Evolutionary conservation across 2,797 vertebrate genomes (phyloP).

Genomic region (Apodemus agrarius): DNA sequence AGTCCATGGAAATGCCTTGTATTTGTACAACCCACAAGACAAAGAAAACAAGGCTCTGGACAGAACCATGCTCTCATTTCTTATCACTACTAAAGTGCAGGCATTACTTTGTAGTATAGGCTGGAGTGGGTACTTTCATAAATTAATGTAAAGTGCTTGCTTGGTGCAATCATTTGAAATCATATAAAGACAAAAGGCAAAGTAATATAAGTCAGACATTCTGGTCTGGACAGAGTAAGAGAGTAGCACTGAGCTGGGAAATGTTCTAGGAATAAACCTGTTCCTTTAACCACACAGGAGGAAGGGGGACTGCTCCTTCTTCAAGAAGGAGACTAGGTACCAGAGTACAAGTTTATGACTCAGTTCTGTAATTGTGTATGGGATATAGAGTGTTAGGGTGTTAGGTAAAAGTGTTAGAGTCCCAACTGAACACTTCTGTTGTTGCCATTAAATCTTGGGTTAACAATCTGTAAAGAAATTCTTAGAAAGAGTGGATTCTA

Average conservation of each 20-base stretch:
- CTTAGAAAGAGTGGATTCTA: slow-evolving; percentile 1
- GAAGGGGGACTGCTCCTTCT: background rate
- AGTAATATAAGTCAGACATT: background rate
- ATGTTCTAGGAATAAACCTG: background rate
- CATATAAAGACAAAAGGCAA: background rate
- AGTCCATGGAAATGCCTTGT: background rate
- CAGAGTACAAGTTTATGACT: background rate
- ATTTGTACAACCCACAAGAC: background rate
- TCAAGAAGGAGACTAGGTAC: background rate
- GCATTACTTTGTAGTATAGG: background rate
- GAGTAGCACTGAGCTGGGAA: background rate
- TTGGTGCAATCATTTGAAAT: background rate
- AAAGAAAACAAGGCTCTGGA: background rate
- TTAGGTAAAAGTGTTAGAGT: background rate
- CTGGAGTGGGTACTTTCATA: background rate
- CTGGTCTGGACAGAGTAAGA: background rate
- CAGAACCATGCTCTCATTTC: background rate
- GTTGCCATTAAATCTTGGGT: slow-evolving; percentile 17
- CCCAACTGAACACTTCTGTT: background rate
- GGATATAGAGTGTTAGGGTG: background rate
- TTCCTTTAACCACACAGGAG: background rate
- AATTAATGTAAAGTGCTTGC: background rate
- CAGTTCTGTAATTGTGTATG: background rate
- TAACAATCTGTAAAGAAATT: slow-evolving; percentile 30
- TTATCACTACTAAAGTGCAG: background rate